Percentiles rank a stretch among this genome's conserved stretches.
Evolutionary conservation across 2,113 vertebrate genomes (phyloP).

Genomic region (Columbina picui): DNA sequence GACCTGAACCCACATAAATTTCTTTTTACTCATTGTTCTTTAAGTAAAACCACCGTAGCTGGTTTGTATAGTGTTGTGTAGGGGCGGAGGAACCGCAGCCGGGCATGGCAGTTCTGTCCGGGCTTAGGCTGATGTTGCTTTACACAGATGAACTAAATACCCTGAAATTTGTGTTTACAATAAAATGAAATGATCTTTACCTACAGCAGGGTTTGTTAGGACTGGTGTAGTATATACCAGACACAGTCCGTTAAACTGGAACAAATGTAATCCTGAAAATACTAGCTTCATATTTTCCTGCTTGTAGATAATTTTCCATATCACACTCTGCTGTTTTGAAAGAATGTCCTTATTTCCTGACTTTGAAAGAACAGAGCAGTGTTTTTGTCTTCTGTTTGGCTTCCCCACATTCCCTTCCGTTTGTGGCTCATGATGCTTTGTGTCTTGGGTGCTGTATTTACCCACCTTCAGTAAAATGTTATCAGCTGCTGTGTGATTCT

Average conservation of each 20-base stretch:
- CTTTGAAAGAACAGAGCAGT: conserved; percentile 43
- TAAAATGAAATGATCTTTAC: not conserved
- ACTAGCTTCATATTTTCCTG: conserved; percentile 42
- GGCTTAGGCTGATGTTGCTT: conserved; percentile 9
- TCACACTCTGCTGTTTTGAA: conserved; percentile 28
- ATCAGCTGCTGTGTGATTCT: not conserved
- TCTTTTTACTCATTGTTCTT: conserved; percentile 2
- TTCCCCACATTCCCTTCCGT: not conserved
- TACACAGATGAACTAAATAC: not conserved
- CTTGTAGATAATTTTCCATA: conserved; percentile 52
- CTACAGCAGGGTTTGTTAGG: not conserved
- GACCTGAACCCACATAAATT: not conserved
- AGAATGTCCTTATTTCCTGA: conserved; percentile 50
- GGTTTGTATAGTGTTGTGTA: not conserved
- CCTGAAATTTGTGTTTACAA: conserved; percentile 17
- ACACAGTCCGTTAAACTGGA: conserved; percentile 55
- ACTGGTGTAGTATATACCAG: conserved; percentile 49
- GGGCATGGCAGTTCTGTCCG: not conserved
- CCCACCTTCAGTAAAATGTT: not conserved
- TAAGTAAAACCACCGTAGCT: conserved; percentile 9
- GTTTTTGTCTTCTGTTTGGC: conserved; percentile 32
- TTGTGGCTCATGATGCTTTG: not conserved
- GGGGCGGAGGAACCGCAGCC: not conserved
- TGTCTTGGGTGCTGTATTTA: not conserved
- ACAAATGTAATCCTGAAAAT: conserved; percentile 56